These are phyloP conservation scores for Macrosiphum euphorbiae DNA, from an alignment of 2,888 invertebrate genomes.

Conservation along the genomic window DNA sequence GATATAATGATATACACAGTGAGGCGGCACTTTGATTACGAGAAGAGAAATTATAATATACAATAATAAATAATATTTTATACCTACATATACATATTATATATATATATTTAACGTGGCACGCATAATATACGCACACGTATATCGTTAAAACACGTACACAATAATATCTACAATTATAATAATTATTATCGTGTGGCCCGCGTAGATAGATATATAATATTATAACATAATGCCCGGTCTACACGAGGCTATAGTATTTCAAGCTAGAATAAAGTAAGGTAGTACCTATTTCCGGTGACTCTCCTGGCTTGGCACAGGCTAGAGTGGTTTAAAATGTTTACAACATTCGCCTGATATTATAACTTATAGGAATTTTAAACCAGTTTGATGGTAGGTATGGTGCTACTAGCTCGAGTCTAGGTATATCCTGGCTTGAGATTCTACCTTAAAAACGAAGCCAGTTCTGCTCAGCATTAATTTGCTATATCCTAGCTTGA, in stretches of 20 bases:
- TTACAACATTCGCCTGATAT: neutral
- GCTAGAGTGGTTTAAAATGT: neutral
- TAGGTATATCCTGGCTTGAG: neutral
- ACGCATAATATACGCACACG: neutral
- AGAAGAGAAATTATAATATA: slow-evolving; percentile 25
- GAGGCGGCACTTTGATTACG: slow-evolving; percentile 2
- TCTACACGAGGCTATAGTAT: neutral
- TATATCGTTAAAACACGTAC: neutral
- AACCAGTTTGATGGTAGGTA: neutral
- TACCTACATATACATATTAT: neutral
- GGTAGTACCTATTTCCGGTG: neutral
- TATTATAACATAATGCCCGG: neutral
- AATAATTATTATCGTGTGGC: slow-evolving; percentile 6
- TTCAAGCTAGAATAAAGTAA: neutral
- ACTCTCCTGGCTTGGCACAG: neutral
- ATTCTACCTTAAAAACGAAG: neutral
- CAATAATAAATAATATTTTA: slow-evolving; percentile 40
- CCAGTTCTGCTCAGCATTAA: neutral
- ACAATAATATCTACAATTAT: too few species aligned
- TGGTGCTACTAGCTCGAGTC: neutral
- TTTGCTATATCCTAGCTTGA: neutral
- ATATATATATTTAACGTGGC: neutral
- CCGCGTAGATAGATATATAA: neutral
- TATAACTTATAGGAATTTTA: neutral
- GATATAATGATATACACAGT: neutral